These are phyloP conservation scores for Vultur gryphus DNA, from an alignment of 2,797 vertebrate genomes.

Conservation along the genomic window DNA sequence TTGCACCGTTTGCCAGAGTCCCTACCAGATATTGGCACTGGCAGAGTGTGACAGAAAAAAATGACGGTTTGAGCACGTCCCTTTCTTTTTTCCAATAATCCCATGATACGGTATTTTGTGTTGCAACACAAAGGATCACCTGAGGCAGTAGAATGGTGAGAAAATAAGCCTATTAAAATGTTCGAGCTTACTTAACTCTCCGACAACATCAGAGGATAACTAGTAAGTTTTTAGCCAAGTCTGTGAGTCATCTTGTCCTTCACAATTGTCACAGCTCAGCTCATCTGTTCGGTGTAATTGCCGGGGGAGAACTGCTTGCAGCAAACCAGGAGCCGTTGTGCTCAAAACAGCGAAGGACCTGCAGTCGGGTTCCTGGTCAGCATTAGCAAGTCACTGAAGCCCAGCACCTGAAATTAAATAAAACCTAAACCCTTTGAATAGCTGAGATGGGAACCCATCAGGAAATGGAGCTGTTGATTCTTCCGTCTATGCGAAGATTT, in stretches of 20 bases:
- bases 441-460: not conserved
- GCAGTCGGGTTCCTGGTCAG: rapidly evolving
- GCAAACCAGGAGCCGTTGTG: not conserved
- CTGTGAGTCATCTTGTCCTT: constrained; percentile 17
- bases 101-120: not conserved
- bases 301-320: rapidly evolving
- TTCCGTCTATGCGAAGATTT: not conserved
- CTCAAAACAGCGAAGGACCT: not conserved
- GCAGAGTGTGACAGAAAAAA: not conserved
- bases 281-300: not conserved
- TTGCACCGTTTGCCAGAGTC: not conserved
- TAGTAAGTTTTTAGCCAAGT: constrained; percentile 13
- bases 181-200: constrained; percentile 2
- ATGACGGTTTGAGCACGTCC: not conserved
- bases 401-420: not conserved
- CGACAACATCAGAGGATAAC: not conserved
- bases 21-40: not conserved
- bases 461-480: not conserved
- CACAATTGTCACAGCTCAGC: not conserved
- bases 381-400: not conserved
- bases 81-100: not conserved
- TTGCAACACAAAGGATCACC: constrained; percentile 48
- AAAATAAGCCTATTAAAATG: constrained; percentile 45
- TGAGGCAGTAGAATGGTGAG: constrained; percentile 46
- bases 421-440: not conserved